Evolutionary conservation across 1,140 invertebrate genomes (phyloP), one percentile per base, ranked within the genome.

Genomic region (Sycophila sp.): DNA sequence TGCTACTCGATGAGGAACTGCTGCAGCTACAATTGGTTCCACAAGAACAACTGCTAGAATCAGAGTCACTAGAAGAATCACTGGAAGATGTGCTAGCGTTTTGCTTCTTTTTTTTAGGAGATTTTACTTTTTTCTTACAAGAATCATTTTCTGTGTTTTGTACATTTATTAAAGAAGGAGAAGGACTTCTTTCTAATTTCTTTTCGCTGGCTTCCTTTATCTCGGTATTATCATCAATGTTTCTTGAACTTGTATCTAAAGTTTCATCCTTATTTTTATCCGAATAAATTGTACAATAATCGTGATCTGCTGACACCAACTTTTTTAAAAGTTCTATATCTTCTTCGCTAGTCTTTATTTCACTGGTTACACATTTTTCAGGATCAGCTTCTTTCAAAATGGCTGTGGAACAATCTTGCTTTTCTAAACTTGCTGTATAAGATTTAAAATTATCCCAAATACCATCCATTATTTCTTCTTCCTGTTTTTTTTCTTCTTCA

Each of bases 401-500:
- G 17, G n/a, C 15, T 38, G 10, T 56, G 8, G 30, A 51, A 1
- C 69, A 55, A 59, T 85, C 84, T 22, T 86, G 79, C 56, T 87
- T 87, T 32, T 86, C 87, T 28, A 89, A 82, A 69, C 85, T 86
- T 11, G 90, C 90, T 73, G 91, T 88, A 78, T 90, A 92, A 30
- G 89, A 90, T 79, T 92, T 92, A 66, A 94, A 93, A 78, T 94
- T 94, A 76, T 94, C 92, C 93, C 93, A 94, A 78, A 94, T 94
- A n/a, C 92, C 91, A 72, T 90, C 88, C 76, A 90, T 87, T 68
- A 85, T 84, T 36, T 81, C 78, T 0, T 79, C 83, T 22, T 84
- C 81, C 40, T 86, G 77, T 40, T 84, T 76, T 73, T 88, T 87
- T 19, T 87, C 83, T 55, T 88, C 86, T 67, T 86, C 83, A 64